Conservation (phyloP, 2,797 vertebrate species). For the Microctenopoma lineatum region DNA sequence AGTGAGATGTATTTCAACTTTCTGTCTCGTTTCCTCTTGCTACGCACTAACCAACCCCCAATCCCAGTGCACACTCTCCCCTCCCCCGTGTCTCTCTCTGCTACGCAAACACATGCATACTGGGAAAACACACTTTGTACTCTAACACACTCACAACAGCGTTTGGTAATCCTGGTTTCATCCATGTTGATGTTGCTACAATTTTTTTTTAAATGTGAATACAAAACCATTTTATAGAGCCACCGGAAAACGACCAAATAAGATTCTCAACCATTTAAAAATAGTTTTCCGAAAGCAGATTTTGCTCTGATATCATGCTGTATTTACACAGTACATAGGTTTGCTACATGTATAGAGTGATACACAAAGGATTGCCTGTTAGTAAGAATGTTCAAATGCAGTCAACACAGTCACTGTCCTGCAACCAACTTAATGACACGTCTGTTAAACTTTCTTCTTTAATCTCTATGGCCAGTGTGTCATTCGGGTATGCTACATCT, state of each 20-base stretch:
- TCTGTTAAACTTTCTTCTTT: background rate
- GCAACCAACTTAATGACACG: background rate
- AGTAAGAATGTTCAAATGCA: background rate
- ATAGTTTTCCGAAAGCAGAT: background rate
- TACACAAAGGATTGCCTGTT: background rate
- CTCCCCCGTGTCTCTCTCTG: background rate
- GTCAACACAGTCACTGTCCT: too few species aligned
- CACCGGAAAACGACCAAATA: too few species aligned
- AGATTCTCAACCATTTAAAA: too few species aligned
- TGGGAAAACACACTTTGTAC: too few species aligned
- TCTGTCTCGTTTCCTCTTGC: constrained; percentile 46
- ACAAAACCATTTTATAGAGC: too few species aligned
- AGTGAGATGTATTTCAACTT: background rate
- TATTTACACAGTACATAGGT: constrained; percentile 7
- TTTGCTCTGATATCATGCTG: background rate
- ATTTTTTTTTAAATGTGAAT: too few species aligned
- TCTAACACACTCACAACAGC: too few species aligned
- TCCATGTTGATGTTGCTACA: too few species aligned
- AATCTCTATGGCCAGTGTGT: background rate
- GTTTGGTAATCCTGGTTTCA: too few species aligned
- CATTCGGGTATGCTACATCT: background rate
- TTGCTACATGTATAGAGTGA: background rate
- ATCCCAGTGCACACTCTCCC: too few species aligned
- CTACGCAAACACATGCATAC: background rate
- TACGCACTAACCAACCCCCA: background rate